These are phyloP conservation scores for Nebria ingens DNA, from an alignment of 1,140 invertebrate species.

Conservation along the genomic window DNA sequence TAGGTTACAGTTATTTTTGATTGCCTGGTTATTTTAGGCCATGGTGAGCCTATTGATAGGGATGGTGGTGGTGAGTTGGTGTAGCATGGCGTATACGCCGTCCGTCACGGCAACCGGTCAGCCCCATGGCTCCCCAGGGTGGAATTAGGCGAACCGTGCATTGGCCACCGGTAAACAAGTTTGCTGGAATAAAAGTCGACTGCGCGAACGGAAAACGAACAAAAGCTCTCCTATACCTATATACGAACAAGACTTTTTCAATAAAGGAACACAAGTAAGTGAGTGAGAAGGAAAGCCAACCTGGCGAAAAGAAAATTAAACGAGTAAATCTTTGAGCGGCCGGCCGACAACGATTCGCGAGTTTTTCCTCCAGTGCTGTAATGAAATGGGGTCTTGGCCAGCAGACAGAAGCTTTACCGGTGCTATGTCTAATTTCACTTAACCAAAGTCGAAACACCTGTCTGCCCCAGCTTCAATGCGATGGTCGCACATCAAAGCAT, in stretches of 20 bases:
- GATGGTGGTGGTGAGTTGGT: too few species aligned
- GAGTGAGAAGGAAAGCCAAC: conserved; percentile 3
- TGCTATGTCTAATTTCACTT: conserved; percentile 1
- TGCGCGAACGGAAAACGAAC: conserved; percentile 1
- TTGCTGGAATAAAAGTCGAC: conserved; percentile 1
- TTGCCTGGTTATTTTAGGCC: too few species aligned
- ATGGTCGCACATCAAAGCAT: conserved; percentile 7
- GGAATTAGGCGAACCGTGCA: not conserved
- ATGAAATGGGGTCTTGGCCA: not conserved
- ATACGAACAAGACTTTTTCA: conserved; percentile 4
- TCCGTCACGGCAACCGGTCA: not conserved
- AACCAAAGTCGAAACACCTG: conserved; percentile 8
- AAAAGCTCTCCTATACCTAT: too few species aligned
- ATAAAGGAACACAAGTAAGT: conserved; percentile 5
- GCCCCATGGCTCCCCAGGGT: not conserved
- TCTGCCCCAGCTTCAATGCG: not conserved
- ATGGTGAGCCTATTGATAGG: too few species aligned
- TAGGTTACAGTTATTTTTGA: too few species aligned
- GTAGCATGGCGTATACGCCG: too few species aligned
- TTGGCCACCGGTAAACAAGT: conserved; percentile 7
- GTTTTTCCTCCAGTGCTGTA: too few species aligned
- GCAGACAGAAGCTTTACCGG: not conserved
- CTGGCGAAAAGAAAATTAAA: conserved; percentile 10
- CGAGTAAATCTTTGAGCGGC: conserved; percentile 4
- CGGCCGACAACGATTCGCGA: not conserved